phyloP scores from a whole-genome alignment of 2,113 vertebrate species.

The Indicator indicator region DNA sequence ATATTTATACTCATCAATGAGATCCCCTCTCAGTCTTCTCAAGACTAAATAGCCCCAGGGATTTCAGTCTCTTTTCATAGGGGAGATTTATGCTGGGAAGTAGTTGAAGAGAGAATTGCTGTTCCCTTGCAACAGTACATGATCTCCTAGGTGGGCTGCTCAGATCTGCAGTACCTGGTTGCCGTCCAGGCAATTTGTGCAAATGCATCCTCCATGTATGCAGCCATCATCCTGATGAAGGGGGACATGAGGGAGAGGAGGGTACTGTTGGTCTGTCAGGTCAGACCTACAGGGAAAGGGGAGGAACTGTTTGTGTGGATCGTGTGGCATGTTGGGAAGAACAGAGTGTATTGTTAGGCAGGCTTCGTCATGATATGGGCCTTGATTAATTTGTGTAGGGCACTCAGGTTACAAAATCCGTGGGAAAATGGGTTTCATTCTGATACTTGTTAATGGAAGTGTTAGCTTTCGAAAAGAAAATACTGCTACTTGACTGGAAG shows the following conservation, averaged over 20 bases:
- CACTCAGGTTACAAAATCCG: background rate
- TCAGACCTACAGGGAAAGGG: fast-evolving
- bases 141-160: background rate
- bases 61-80: too few relatives aligned
- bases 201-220: fast-evolving
- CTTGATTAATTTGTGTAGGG: background rate
- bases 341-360: background rate
- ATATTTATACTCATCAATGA: too few relatives aligned
- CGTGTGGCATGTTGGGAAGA: background rate
- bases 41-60: too few relatives aligned
- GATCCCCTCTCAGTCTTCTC: too few relatives aligned
- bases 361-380: background rate
- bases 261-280: background rate
- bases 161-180: background rate
- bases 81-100: background rate
- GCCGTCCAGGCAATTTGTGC: fast-evolving
- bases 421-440: background rate
- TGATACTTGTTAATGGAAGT: background rate
- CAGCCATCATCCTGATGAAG: fast-evolving
- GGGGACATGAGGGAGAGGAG: fast-evolving
- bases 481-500: background rate
- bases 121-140: fast-evolving
- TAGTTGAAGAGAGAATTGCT: background rate
- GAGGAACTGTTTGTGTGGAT: background rate
- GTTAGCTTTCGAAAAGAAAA: background rate